phyloP scores from a whole-genome alignment of 2,797 vertebrate species.

The Chaetodon trifasciatus region DNA sequence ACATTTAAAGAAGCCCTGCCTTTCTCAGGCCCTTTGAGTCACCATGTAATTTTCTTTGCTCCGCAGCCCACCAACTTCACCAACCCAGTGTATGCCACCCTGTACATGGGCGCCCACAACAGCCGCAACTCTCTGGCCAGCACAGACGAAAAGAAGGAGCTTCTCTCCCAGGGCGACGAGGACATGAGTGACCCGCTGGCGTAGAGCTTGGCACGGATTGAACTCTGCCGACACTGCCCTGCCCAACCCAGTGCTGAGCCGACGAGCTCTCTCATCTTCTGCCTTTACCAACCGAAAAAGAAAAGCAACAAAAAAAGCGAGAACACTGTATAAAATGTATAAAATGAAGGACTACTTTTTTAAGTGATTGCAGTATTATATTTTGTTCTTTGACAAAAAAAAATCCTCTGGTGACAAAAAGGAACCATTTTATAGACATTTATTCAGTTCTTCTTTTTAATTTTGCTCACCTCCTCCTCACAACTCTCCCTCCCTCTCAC shows the following conservation, averaged over 20 bases:
- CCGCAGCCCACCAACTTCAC: conserved; percentile 98
- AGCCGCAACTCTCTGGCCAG: conserved; percentile 97
- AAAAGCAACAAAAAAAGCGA: conserved; percentile 83
- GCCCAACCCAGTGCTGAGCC: conserved; percentile 69
- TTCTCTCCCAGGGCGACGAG: conserved; percentile 93
- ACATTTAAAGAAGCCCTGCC: neutral
- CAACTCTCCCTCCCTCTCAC: conserved; percentile 61
- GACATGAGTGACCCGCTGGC: conserved; percentile 95
- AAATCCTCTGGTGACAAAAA: conserved; percentile 81
- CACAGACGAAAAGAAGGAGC: conserved; percentile 98
- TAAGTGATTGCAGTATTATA: conserved; percentile 99
- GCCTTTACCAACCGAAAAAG: conserved; percentile 84
- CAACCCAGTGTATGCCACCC: conserved; percentile 97
- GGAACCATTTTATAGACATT: conserved; percentile 87
- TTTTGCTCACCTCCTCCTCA: conserved; percentile 74
- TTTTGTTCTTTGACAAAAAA: conserved; percentile 89
- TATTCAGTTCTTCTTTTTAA: conserved; percentile 80
- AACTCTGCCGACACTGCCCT: conserved; percentile 71
- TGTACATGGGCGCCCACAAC: conserved; percentile 97
- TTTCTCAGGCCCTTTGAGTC: conserved; percentile 6
- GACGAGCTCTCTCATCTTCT: conserved; percentile 73
- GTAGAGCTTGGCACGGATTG: conserved; percentile 81
- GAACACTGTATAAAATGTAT: conserved; percentile 98
- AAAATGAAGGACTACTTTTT: conserved; percentile 99
- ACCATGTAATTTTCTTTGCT: conserved; percentile 52